These are phyloP conservation scores for Poeciliopsis occidentalis DNA, from an alignment of 2,113 vertebrate genomes.

Conservation along the genomic window DNA sequence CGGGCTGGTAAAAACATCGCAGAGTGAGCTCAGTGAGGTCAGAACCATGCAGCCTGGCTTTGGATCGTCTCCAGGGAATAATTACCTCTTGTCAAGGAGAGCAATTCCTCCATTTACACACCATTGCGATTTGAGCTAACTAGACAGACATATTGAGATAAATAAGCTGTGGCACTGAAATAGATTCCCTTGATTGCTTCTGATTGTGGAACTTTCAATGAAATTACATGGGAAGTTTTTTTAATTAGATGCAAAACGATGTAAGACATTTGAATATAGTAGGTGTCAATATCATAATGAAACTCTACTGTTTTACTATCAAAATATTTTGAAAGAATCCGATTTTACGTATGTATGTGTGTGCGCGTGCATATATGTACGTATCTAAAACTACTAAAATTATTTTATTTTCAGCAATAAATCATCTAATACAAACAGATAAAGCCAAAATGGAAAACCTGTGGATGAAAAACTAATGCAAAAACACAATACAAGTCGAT, in stretches of 20 bases:
- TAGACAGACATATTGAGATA: constrained; percentile 32
- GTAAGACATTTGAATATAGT: not conserved
- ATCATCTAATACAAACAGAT: too few species aligned
- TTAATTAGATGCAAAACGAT: not conserved
- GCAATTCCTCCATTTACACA: constrained; percentile 39
- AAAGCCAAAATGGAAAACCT: too few species aligned
- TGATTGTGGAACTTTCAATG: constrained; percentile 16
- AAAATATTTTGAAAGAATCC: constrained; percentile 6
- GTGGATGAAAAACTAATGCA: too few species aligned
- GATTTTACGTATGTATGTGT: constrained; percentile 13
- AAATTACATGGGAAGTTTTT: not conserved
- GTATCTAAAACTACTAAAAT: too few species aligned
- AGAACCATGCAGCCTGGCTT: constrained; percentile 1
- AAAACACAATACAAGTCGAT: too few species aligned
- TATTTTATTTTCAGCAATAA: too few species aligned
- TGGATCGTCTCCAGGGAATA: constrained; percentile 33
- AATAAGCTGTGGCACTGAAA: constrained; percentile 25
- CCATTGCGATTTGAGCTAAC: not conserved
- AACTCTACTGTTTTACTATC: not conserved
- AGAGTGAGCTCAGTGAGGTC: constrained; percentile 16
- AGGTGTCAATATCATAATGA: not conserved
- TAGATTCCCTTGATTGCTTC: constrained; percentile 11
- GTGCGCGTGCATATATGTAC: not conserved
- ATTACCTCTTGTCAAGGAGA: constrained; percentile 35
- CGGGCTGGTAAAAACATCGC: constrained; percentile 21